A percentile compares a stretch with the other conserved stretches of the same genome.
Evolutionary conservation across 1,140 invertebrate species (phyloP).

Genomic region (Tyrophagus putrescentiae): DNA sequence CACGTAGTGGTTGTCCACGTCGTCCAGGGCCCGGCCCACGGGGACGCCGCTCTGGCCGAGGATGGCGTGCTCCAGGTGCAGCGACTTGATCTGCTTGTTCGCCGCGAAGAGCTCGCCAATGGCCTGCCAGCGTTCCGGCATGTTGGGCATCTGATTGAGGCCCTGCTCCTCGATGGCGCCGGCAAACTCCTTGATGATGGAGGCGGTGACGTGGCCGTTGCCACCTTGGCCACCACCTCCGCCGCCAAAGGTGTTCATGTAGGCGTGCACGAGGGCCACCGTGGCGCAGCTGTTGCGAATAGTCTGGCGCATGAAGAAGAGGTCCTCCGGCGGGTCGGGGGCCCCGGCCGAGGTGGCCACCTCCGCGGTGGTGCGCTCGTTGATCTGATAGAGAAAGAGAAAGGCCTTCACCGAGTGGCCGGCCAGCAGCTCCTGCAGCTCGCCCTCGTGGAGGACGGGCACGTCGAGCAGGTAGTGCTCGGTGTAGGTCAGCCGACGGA

Average conservation of each 20-base stretch:
- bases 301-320: neutral
- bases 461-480: neutral
- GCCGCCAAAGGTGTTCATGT: neutral
- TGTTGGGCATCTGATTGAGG: too few species aligned
- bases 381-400: conserved; percentile 3
- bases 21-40: neutral
- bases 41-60: neutral
- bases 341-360: neutral
- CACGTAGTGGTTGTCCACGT: conserved; percentile 8
- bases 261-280: conserved; percentile 11
- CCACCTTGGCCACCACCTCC: neutral
- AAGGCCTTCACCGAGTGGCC: neutral
- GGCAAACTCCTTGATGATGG: neutral
- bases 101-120: neutral
- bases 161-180: neutral
- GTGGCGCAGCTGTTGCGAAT: neutral
- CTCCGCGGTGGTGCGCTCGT: neutral
- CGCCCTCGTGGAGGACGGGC: neutral
- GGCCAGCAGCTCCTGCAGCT: neutral
- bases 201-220: neutral
- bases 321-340: neutral
- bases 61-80: neutral
- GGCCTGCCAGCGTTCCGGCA: too few species aligned
- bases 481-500: neutral
- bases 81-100: neutral